Base-by-base conservation (phyloP, 2,113 vertebrate genomes). In the Syngnathus floridae region DNA sequence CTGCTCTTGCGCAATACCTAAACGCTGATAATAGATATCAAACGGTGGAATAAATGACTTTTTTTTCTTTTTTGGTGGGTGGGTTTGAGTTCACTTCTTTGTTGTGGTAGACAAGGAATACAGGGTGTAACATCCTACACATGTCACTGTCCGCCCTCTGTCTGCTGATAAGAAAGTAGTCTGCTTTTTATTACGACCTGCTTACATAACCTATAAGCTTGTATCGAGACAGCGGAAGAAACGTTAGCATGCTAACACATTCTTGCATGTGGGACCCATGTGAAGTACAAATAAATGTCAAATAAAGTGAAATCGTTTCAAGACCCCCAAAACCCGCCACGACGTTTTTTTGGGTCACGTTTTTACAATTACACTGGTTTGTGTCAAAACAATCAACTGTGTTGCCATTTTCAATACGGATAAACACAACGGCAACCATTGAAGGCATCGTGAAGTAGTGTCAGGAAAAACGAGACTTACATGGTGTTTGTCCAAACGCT, bases 221-320 rank as follows among this genome's bases (percentile, higher is more conserved):
- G 21, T 22, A n/a, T 43, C 40, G 43, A 3, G 26, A 61, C 40
- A 21, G n/a, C 26, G 12, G 11, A 26, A 35, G 26, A 56, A 35
- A 56, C 12, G 13, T 43, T 14, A 41, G 7, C 21, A 43, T 43
- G n/a, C 4, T 63, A 66, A 26, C 6, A 26, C 41, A 37, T 61
- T 55, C 54, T 55, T 55, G 19, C 40, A 62, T 66, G 17, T 65
- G 37, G 21, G 57, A 66, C 5, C 40, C 76, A 61, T 40, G 57
- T 55, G 64, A 21, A 74, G 21, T 55, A 63, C 31, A 41, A 12
- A 45, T 45, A 1, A 13, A 45, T 45, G 1, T 19, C 49, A 52
- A 59, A 67, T 64, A 51, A 65, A 70, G 8, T 49, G 8, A 21
- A 51, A 21, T 75, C 82, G 78, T 81, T 82, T 84, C 78, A 67